phyloP scores from a whole-genome alignment of 1,140 invertebrate genomes.

The Helicoverpa zea region DNA sequence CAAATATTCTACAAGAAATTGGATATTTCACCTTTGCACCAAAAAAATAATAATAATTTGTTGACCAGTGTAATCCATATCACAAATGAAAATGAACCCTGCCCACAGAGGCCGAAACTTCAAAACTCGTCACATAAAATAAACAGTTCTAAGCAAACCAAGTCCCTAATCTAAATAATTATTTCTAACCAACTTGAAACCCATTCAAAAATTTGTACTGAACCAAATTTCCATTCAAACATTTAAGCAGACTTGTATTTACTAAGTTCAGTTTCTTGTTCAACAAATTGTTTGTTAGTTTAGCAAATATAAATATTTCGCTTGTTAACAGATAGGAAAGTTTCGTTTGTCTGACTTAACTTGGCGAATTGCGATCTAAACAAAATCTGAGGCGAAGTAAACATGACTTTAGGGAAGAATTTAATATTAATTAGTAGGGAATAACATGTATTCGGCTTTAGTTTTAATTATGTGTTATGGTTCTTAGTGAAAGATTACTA shows the following conservation, averaged over 20 bases:
- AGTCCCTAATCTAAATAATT: conserved; percentile 27
- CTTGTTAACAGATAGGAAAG: conserved; percentile 28
- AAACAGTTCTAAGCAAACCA: conserved; percentile 11
- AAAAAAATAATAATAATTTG: too few species aligned
- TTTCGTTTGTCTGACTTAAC: conserved; percentile 28
- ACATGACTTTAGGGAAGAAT: neutral
- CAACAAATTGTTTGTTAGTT: conserved; percentile 42
- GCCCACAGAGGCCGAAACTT: conserved; percentile 8
- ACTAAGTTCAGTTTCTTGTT: conserved; percentile 42
- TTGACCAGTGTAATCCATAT: too few species aligned
- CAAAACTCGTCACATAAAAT: conserved; percentile 19
- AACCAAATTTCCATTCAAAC: conserved; percentile 32
- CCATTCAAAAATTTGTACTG: conserved; percentile 28
- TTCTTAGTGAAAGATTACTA: too few species aligned
- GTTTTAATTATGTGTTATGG: too few species aligned
- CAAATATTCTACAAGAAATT: too few species aligned
- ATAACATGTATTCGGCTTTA: too few species aligned
- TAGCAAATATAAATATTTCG: conserved; percentile 41
- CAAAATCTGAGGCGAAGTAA: conserved; percentile 16
- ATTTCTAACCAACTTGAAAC: conserved; percentile 6
- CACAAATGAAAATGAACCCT: neutral
- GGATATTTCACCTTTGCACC: too few species aligned
- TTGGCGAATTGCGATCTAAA: conserved; percentile 20
- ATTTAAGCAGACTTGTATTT: conserved; percentile 33
- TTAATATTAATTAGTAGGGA: neutral